phyloP scores from a whole-genome alignment of 2,888 invertebrate genomes.

The Drosophila prostipennis region DNA sequence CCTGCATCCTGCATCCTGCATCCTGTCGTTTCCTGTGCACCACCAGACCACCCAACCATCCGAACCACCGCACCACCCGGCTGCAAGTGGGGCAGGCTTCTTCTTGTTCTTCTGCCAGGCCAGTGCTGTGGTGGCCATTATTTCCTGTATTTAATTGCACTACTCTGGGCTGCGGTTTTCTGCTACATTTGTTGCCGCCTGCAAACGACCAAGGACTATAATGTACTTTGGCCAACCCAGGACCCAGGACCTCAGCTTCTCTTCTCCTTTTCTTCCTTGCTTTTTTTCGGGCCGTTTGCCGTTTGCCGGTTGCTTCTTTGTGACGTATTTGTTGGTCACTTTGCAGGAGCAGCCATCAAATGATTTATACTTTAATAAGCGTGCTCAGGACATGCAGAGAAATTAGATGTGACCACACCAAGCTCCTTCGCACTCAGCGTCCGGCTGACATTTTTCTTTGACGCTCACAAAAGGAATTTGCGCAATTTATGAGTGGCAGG shows the following conservation, averaged over 20 bases:
- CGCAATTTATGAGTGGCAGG: conserved; percentile 70
- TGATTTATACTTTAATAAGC: conserved; percentile 79
- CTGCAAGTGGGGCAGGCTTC: conserved; percentile 5
- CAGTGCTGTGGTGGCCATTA: conserved; percentile 75
- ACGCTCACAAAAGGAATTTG: conserved; percentile 71
- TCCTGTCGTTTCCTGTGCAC: conserved; percentile 56
- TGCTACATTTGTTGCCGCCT: conserved; percentile 79
- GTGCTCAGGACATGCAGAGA: conserved; percentile 71
- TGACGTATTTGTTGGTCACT: conserved; percentile 61
- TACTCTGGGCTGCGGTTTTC: conserved; percentile 78
- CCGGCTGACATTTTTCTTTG: conserved; percentile 47
- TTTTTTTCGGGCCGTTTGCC: conserved; percentile 24
- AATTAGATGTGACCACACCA: conserved; percentile 63
- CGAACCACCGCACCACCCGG: neutral
- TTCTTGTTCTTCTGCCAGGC: neutral
- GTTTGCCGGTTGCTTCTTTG: conserved; percentile 42
- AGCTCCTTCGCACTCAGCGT: neutral
- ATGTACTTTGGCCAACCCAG: conserved; percentile 66
- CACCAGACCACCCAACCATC: neutral
- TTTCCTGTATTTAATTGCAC: conserved; percentile 80
- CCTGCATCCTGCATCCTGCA: conserved; percentile 61
- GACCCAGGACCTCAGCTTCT: conserved; percentile 19
- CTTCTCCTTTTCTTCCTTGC: neutral
- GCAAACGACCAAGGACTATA: conserved; percentile 62
- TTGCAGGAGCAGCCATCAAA: conserved; percentile 49